Percentiles rank a stretch among this genome's conserved stretches.
Conservation (phyloP, 64 coral and sea anemone species). For the Acropora tenuis region DNA sequence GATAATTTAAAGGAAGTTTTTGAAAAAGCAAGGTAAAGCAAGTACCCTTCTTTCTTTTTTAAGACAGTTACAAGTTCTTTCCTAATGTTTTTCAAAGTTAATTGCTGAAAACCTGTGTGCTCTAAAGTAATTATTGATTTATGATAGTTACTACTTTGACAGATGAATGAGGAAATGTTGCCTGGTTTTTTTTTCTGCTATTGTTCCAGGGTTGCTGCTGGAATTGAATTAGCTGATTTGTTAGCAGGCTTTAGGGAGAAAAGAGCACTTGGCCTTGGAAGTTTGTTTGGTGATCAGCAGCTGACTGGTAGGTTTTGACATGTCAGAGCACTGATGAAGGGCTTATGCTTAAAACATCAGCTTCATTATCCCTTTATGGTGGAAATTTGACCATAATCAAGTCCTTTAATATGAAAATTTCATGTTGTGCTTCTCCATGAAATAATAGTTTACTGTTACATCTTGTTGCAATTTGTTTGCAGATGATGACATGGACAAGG, state of each 20-base stretch:
- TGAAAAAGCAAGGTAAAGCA: conserved; percentile 60
- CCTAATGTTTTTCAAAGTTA: too few relatives aligned
- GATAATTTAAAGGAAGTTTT: conserved; percentile 71
- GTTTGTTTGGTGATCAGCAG: conserved; percentile 98
- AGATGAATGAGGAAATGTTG: neutral
- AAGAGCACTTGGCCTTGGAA: conserved; percentile 97
- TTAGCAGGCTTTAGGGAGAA: conserved; percentile 96
- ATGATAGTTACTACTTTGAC: too few relatives aligned
- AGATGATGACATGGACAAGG: conserved; percentile 99
- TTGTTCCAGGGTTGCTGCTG: conserved; percentile 66
- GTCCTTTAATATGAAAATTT: too few relatives aligned
- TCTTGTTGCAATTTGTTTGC: neutral
- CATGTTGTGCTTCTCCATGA: too few relatives aligned
- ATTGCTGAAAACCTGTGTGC: too few relatives aligned
- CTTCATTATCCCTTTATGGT: too few relatives aligned
- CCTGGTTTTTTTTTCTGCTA: neutral
- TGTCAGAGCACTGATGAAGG: too few relatives aligned
- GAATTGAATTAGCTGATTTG: conserved; percentile 83
- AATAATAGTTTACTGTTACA: too few relatives aligned
- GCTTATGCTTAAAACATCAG: too few relatives aligned
- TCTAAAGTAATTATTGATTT: too few relatives aligned
- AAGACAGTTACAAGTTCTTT: too few relatives aligned
- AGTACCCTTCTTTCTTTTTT: neutral
- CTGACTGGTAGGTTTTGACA: conserved; percentile 66
- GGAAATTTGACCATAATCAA: too few relatives aligned